Evolutionary conservation across 2,888 invertebrate species (phyloP).

Genomic region (Xiphydria camelus): DNA sequence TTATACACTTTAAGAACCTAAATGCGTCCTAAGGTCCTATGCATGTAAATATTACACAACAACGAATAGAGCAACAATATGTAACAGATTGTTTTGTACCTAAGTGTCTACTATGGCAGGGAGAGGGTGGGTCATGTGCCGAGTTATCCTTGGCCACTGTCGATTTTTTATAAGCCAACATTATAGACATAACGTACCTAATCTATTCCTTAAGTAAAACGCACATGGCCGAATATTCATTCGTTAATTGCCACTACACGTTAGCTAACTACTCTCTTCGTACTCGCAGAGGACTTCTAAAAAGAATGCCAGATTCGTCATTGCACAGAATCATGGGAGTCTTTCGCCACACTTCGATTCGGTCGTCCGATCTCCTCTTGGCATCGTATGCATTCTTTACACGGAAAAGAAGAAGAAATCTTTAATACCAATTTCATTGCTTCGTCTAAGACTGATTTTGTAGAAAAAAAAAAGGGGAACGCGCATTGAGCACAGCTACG

Average conservation of each 20-base stretch:
- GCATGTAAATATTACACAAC: conserved; percentile 45
- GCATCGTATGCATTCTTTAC: no score
- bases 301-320: no score
- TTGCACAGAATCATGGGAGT: no score
- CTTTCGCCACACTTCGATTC: no score
- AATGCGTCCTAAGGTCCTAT: conserved; percentile 28
- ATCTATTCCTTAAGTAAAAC: conserved; percentile 40
- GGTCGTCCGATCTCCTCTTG: no score
- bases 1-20: conserved; percentile 27
- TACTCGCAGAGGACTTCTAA: conserved; percentile 41
- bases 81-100: conserved; percentile 37
- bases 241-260: conserved; percentile 39
- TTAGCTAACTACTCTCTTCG: conserved; percentile 39
- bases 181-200: conserved; percentile 38
- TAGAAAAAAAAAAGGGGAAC: background rate
- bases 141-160: conserved; percentile 48
- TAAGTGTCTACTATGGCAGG: conserved; percentile 43
- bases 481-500: background rate
- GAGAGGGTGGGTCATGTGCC: conserved; percentile 42
- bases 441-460: background rate
- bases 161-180: conserved; percentile 45
- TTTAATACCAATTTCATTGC: no score
- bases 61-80: conserved; percentile 43
- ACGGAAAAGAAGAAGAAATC: no score
- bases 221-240: conserved; percentile 37